phyloP scores from a whole-genome alignment of 2,888 invertebrate genomes.

The Petrophora chlorosata region DNA sequence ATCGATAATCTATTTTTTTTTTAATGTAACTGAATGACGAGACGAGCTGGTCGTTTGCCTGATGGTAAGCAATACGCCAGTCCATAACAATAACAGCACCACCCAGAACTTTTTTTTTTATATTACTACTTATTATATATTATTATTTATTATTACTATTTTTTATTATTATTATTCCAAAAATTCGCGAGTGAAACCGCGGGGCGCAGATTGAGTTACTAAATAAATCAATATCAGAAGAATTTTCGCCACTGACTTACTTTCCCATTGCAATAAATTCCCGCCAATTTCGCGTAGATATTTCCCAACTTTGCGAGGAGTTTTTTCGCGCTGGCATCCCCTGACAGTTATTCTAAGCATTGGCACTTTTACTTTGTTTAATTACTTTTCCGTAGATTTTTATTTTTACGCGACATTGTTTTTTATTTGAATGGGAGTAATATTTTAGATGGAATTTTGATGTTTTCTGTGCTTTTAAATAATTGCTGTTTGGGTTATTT shows the following conservation, averaged over 20 bases:
- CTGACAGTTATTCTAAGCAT: conserved; percentile 22
- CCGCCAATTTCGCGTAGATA: conserved; percentile 15
- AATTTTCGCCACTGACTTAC: conserved; percentile 50
- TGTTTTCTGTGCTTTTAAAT: neutral
- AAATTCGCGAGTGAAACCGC: too few relatives aligned
- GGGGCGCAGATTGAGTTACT: too few relatives aligned
- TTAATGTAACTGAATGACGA: too few relatives aligned
- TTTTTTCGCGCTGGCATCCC: conserved; percentile 19
- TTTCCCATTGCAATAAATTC: conserved; percentile 54
- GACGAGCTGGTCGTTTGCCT: too few relatives aligned
- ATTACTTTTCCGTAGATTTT: conserved; percentile 12
- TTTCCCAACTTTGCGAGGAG: conserved; percentile 17
- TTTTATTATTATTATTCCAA: too few relatives aligned
- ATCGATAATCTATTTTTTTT: too few relatives aligned
- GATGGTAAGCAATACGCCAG: too few relatives aligned
- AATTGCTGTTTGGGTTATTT: too few relatives aligned
- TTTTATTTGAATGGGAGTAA: neutral
- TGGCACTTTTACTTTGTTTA: conserved; percentile 25
- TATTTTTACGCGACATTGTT: neutral
- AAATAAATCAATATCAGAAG: conserved; percentile 42
- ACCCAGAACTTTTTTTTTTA: too few relatives aligned
- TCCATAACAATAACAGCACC: too few relatives aligned
- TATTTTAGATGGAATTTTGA: neutral
- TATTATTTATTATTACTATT: too few relatives aligned
- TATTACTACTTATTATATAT: too few relatives aligned